Base-by-base conservation (phyloP, 2,888 invertebrate species). In the Elegia similella region DNA sequence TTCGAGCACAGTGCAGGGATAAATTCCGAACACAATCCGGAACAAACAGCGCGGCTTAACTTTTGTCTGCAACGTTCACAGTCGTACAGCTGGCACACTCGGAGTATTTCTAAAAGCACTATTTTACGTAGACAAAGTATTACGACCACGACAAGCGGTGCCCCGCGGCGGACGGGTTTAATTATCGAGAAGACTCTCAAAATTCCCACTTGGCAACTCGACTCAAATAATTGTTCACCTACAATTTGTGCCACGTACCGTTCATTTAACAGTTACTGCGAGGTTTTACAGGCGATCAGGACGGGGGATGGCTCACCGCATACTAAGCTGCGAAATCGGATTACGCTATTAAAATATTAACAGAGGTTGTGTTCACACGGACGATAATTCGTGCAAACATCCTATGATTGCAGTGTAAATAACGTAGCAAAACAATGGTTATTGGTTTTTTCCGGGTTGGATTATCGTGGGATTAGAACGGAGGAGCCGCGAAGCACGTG, bases 361-460 rank as follows among this genome's bases (percentile, higher is more conserved):
- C 64, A 54, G 61, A 62, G 58, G 57, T 63, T 66, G 70, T 79
- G 78, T 79, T 79, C 77, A 76, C 76, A 78, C 73, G 72, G 63
- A 61, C 73, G 79, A 83, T 86, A 84, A 81, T 76, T 76, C 74
- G 77, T 69, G 78, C 81, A 88, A 87, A 88, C 82, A 86, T 67
- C 68, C 70, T 72, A 68, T 72, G 77, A 78, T 74, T 76, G 72
- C 76, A 73, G 70, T 69, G 80, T 77, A 83, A 84, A 87, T 82
- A 82, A 76, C 68, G 75, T 82, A 71, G 73, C 72, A 81, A 80
- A 87, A 88, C 86, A 88, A 84, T 84, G 81, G 79, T 72, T 83
- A 84, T 84, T 82, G 81, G 78, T 76, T 83, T 84, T 87, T 88
- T 87, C 86, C 85, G 84, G 82, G 82, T 83, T 61, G 84, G 88